Percentiles rank a stretch among this genome's conserved stretches.
Evolutionary conservation across 2,113 vertebrate species (phyloP).

Genomic region (Nothocercus julius): DNA sequence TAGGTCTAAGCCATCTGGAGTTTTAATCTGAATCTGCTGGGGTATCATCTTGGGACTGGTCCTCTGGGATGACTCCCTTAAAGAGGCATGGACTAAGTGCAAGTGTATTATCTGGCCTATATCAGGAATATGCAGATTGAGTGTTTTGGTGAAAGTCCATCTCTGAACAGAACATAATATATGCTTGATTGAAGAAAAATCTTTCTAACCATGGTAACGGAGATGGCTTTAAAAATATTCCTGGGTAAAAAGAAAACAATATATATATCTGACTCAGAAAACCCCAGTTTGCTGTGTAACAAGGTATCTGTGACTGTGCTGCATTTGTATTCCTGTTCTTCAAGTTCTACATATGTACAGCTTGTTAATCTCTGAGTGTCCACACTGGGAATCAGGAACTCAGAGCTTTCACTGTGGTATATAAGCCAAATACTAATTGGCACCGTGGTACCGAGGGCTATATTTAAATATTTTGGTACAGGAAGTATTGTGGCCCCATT

Average conservation of each 20-base stretch:
- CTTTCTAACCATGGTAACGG: background rate
- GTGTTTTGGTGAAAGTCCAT: conserved; percentile 54
- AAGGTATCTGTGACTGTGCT: background rate
- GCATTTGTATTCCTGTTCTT: background rate
- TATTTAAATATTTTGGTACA: background rate
- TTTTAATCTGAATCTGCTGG: background rate
- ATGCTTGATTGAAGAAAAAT: background rate
- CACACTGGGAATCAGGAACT: background rate
- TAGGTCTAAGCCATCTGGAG: background rate
- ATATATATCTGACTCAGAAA: background rate
- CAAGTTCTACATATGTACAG: background rate
- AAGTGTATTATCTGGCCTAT: background rate
- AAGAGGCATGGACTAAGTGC: background rate
- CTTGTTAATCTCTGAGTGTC: background rate
- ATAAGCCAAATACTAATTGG: background rate
- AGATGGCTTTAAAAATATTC: conserved; percentile 7
- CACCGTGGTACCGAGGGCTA: background rate
- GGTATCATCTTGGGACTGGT: background rate
- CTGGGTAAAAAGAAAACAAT: background rate
- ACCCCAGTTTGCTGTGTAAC: background rate
- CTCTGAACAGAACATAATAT: background rate
- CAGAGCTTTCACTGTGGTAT: background rate
- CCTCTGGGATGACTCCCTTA: background rate
- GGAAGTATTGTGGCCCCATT: background rate
- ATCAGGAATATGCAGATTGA: background rate